Base-by-base conservation (phyloP, 1,140 invertebrate species). In the Diabrotica virgifera region DNA sequence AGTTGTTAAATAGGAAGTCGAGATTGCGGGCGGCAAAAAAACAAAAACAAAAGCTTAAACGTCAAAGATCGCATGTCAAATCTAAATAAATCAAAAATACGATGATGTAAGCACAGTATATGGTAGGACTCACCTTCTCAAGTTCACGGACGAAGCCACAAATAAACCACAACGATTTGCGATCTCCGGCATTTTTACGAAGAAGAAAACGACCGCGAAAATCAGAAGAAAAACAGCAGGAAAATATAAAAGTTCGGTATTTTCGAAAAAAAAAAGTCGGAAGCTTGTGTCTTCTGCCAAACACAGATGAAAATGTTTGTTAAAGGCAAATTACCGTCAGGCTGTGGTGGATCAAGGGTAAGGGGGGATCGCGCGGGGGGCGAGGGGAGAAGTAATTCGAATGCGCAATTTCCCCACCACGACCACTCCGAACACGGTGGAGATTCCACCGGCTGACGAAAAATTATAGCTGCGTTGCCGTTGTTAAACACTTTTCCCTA, bases 401-500 rank as follows among this genome's bases (percentile, higher is more conserved):
- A 75, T 75, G 74, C 74, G 74, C 74, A 75, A 72, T 75, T 74
- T 72, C 70, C 72, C 70, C 72, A 72, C 69, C 65, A 72, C 65
- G 40, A 35, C 63, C 63, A 64, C 60, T 60, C 37, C 52, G 51
- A 61, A 56, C 60, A 66, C 59, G 63, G 65, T 68, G 68, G 63
- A 72, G 70, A 67, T 65, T 70, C 66, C 68, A 62, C 64, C 62
- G 37, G n/a, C 51, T 57, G 67, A 68, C 40, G 40, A 72, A 72
- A 72, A 72, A 70, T 66, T 66, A 72, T 72, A 70, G 64, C 62
- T 59, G 52, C 69, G 69, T 74, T 74, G 71, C 73, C 55, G 36
- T n/a, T 10, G 6, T 46, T 8, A 46, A 8, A n/a, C 3, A 46
- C 8, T n/a, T 46, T 46, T 46, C 40, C 40, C n/a, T 46, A 46